phyloP scores from a whole-genome alignment of 1,140 invertebrate species.

The Chlorops oryzae region DNA sequence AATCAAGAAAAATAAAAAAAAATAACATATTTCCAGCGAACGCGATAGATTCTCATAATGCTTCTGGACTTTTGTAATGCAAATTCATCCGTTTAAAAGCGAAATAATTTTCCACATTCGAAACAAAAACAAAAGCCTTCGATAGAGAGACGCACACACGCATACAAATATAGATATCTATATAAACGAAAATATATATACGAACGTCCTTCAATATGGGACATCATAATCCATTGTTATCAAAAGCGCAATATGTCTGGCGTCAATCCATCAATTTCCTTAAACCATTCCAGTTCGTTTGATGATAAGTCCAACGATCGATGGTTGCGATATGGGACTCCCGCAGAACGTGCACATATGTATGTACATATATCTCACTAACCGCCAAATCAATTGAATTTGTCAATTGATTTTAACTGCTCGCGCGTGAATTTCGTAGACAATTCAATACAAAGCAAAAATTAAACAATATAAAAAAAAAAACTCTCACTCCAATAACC shows the following conservation, averaged over 20 bases:
- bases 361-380: constrained; percentile 16
- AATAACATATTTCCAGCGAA: no score
- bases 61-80: no score
- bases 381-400: constrained; percentile 48
- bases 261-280: constrained; percentile 41
- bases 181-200: no score
- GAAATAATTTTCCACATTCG: no score
- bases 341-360: neutral
- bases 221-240: constrained; percentile 17
- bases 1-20: neutral
- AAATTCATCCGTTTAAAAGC: no score
- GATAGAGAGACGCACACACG: neutral
- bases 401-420: constrained; percentile 48
- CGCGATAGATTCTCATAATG: no score
- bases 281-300: no score
- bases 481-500: neutral
- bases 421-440: constrained; percentile 23
- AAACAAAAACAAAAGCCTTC: no score
- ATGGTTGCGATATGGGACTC: neutral
- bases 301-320: neutral
- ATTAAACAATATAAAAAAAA: neutral
- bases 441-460: neutral
- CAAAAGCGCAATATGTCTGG: constrained; percentile 30
- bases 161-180: neutral
- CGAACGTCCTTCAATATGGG: no score